Evolutionary conservation across 2,888 invertebrate genomes (phyloP).

Genomic region (Sceliomorpha sp.): DNA sequence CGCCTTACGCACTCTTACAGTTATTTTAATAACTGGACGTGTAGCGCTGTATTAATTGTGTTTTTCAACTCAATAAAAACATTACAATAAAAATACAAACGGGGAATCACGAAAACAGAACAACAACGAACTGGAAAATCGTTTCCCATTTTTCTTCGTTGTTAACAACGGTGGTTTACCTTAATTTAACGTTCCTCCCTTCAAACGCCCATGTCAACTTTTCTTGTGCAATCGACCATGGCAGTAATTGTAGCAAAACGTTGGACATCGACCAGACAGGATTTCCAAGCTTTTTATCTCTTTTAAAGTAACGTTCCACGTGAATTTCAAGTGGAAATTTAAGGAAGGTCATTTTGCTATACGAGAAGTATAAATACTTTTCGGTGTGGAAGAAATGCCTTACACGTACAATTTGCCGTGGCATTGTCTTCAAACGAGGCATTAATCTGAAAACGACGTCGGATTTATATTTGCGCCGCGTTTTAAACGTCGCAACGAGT

Average conservation of each 20-base stretch:
- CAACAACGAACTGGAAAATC: constrained; percentile 1
- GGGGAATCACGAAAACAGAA: too few species aligned
- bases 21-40: too few species aligned
- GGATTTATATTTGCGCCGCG: too few species aligned
- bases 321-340: constrained; percentile 48
- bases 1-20: too few species aligned
- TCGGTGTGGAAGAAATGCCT: background rate
- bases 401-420: too few species aligned
- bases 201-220: constrained; percentile 54
- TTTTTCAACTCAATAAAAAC: too few species aligned
- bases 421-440: too few species aligned
- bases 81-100: too few species aligned
- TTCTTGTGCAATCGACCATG: constrained; percentile 51
- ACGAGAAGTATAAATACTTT: constrained; percentile 13
- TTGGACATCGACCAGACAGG: constrained; percentile 53
- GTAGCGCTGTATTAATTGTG: too few species aligned
- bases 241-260: constrained; percentile 53
- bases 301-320: constrained; percentile 37
- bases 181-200: constrained; percentile 52
- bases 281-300: constrained; percentile 46
- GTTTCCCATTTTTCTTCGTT: constrained; percentile 16
- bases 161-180: constrained; percentile 55
- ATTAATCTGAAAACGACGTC: too few species aligned
- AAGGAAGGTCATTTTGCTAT: constrained; percentile 26
- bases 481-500: too few species aligned